Evolutionary conservation across 2,888 invertebrate genomes (phyloP).

Genomic region (Abrostola tripartita): DNA sequence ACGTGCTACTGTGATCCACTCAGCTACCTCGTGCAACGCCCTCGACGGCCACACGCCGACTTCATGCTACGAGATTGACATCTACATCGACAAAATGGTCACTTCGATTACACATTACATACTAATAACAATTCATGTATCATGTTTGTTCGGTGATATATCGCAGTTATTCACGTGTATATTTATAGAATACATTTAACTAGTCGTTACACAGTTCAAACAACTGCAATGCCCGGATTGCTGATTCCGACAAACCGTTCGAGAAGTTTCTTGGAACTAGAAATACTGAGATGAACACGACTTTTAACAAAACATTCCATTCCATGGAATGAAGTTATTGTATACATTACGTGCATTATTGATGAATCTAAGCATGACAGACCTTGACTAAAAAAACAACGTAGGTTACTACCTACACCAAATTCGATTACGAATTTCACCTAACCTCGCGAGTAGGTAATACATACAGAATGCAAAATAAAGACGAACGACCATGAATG

Average conservation of each 20-base stretch:
- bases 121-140: constrained; percentile 24
- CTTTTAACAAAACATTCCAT: constrained; percentile 28
- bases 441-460: constrained; percentile 24
- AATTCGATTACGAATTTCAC: constrained; percentile 42
- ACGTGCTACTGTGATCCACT: constrained; percentile 68
- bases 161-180: constrained; percentile 22
- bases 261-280: constrained; percentile 25
- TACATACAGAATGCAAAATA: constrained; percentile 47
- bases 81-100: constrained; percentile 30
- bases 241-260: constrained; percentile 7
- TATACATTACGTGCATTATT: constrained; percentile 37
- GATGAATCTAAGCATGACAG: constrained; percentile 29
- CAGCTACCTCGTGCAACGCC: constrained; percentile 66
- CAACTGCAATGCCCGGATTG: neutral
- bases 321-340: constrained; percentile 28
- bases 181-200: constrained; percentile 25
- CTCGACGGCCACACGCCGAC: constrained; percentile 34
- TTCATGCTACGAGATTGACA: constrained; percentile 41
- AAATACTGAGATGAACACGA: constrained; percentile 25
- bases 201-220: constrained; percentile 5
- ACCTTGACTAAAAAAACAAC: constrained; percentile 38
- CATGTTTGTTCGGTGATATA: constrained; percentile 18
- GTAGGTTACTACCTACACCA: constrained; percentile 34
- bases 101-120: constrained; percentile 25
- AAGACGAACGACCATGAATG: constrained; percentile 30